Evolutionary conservation across 2,113 vertebrate genomes (phyloP).

Genomic region (Gadus chalcogrammus): DNA sequence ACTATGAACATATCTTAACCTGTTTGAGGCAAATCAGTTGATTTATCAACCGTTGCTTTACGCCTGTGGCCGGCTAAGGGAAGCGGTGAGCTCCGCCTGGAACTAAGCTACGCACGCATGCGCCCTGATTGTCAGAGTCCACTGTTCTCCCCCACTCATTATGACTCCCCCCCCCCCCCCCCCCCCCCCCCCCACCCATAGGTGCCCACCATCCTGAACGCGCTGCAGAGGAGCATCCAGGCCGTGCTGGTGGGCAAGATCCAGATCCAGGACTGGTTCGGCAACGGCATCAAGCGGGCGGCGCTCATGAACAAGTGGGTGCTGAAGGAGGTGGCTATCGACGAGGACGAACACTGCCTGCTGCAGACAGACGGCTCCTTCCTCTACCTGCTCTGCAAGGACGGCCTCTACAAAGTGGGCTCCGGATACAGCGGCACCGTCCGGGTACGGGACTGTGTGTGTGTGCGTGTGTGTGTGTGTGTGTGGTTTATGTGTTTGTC

Average conservation of each 20-base stretch:
- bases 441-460: slow-evolving; percentile 76
- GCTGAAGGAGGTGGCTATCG: slow-evolving; percentile 89
- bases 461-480: background rate
- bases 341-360: slow-evolving; percentile 93
- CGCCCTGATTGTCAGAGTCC: too few relatives aligned
- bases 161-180: background rate
- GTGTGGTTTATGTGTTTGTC: too few relatives aligned
- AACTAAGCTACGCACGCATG: too few relatives aligned
- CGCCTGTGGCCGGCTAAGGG: too few relatives aligned
- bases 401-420: slow-evolving; percentile 97
- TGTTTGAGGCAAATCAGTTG: too few relatives aligned
- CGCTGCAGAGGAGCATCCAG: slow-evolving; percentile 95
- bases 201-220: slow-evolving; percentile 96
- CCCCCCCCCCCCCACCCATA: slow-evolving; percentile 53
- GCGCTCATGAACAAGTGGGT: slow-evolving; percentile 98
- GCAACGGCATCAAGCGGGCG: slow-evolving; percentile 95
- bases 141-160: background rate
- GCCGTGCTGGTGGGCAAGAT: slow-evolving; percentile 97
- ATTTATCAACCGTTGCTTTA: too few relatives aligned
- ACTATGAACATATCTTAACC: too few relatives aligned
- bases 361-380: slow-evolving; percentile 98
- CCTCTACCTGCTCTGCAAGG: slow-evolving; percentile 96
- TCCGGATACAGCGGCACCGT: slow-evolving; percentile 99
- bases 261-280: slow-evolving; percentile 99
- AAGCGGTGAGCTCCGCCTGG: too few relatives aligned